A percentile compares a stretch with the other conserved stretches of the same genome.
phyloP scores from a whole-genome alignment of 2,888 invertebrate genomes.

The Habroteleia sp. region DNA sequence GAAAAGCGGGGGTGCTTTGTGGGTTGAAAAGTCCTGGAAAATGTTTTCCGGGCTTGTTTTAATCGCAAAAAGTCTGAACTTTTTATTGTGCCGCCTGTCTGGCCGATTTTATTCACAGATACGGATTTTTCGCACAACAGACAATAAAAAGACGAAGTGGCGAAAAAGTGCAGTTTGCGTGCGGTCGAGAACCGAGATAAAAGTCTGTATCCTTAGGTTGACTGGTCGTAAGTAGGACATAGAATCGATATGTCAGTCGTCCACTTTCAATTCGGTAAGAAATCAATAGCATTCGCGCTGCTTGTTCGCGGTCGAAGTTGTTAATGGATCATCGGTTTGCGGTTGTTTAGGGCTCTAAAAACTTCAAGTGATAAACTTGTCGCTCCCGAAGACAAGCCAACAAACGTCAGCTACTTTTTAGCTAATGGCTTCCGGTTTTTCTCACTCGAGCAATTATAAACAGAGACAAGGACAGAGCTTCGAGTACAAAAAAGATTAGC shows the following conservation, averaged over 20 bases:
- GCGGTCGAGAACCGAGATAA: conserved; percentile 60
- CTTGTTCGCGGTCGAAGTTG: conserved; percentile 10
- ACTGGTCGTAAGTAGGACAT: conserved; percentile 75
- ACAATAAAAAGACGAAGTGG: conserved; percentile 32
- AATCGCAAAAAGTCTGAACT: conserved; percentile 10
- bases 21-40: no score
- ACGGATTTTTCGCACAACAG: conserved; percentile 13
- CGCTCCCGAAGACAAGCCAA: no score
- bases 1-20: no score
- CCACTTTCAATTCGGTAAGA: conserved; percentile 73
- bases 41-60: conserved; percentile 8
- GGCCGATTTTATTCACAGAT: conserved; percentile 22
- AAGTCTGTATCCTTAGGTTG: conserved; percentile 68
- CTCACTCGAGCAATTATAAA: no score
- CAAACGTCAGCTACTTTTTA: no score
- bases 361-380: no score
- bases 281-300: conserved; percentile 41
- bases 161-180: conserved; percentile 47
- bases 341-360: no score
- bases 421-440: no score
- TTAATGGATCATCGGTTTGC: conserved; percentile 32
- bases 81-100: conserved; percentile 16
- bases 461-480: no score
- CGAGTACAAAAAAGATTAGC: no score
- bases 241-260: conserved; percentile 76